These are phyloP conservation scores for Epizoanthus illoricatus DNA, from an alignment of 92 coral and sea anemone species.

Conservation along the genomic window DNA sequence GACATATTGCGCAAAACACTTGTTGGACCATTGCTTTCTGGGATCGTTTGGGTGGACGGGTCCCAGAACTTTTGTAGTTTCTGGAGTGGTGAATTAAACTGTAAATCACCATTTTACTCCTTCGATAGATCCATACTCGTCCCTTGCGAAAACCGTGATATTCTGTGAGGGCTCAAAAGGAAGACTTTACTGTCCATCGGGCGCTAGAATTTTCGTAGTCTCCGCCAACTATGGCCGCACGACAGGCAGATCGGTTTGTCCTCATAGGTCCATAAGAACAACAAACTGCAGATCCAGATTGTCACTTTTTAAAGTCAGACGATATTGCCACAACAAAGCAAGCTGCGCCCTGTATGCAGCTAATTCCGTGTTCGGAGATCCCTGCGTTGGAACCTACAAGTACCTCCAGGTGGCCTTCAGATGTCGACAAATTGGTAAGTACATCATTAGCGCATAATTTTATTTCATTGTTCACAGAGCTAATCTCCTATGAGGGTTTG, in stretches of 20 bases:
- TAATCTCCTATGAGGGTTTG: too few relatives aligned
- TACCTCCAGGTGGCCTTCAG: slow-evolving; percentile 45
- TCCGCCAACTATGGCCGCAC: slow-evolving; percentile 60
- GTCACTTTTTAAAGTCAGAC: slow-evolving; percentile 31
- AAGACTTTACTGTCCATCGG: slow-evolving; percentile 35
- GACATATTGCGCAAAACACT: too few relatives aligned
- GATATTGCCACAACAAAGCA: slow-evolving; percentile 40
- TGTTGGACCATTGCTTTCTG: too few relatives aligned
- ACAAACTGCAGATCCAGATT: slow-evolving; percentile 36
- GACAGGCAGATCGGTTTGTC: slow-evolving; percentile 31
- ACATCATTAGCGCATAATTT: background rate
- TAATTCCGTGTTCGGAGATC: slow-evolving; percentile 48
- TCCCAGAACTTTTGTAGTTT: too few relatives aligned
- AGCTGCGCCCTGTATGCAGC: slow-evolving; percentile 35
- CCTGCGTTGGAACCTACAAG: slow-evolving; percentile 44
- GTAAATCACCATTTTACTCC: too few relatives aligned
- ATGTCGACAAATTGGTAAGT: slow-evolving; percentile 7
- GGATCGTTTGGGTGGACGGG: too few relatives aligned
- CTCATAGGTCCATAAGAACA: slow-evolving; percentile 35
- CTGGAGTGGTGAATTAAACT: too few relatives aligned
- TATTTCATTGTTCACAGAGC: too few relatives aligned
- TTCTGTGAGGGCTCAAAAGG: slow-evolving; percentile 47
- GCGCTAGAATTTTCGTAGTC: slow-evolving; percentile 20
- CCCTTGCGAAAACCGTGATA: slow-evolving; percentile 4
- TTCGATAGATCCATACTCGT: slow-evolving; percentile 10